A percentile compares a stretch with the other conserved stretches of the same genome.
These are phyloP conservation scores for Carlito syrichta DNA, from an alignment of 2,113 vertebrate species.

Conservation along the genomic window DNA sequence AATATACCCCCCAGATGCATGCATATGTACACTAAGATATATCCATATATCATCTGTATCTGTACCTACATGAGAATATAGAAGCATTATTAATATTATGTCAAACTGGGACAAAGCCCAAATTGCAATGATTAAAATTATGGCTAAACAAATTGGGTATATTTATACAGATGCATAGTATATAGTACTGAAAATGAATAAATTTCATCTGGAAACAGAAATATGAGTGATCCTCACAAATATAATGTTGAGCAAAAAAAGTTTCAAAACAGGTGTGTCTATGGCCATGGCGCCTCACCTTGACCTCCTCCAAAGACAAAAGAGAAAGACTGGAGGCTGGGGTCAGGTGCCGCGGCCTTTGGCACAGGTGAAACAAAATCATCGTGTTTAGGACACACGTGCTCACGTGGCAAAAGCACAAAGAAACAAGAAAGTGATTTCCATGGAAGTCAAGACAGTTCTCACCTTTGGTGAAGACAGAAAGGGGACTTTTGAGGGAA, in stretches of 20 bases:
- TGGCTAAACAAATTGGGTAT: not conserved
- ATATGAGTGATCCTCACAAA: not conserved
- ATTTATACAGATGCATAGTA: not conserved
- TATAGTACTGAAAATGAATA: not conserved
- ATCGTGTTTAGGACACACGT: not conserved
- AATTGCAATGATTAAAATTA: not conserved
- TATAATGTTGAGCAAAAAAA: not conserved
- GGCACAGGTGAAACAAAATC: no score
- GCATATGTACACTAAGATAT: not conserved
- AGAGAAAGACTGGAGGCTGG: no score
- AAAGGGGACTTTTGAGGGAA: not conserved
- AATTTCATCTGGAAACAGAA: not conserved
- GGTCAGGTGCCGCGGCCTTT: no score
- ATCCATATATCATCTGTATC: not conserved
- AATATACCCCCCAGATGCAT: not conserved
- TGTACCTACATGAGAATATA: not conserved
- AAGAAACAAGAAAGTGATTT: not conserved
- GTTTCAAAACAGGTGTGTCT: not conserved
- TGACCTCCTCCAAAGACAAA: no score
- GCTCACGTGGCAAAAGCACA: not conserved
- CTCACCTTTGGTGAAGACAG: not conserved
- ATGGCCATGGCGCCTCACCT: no score
- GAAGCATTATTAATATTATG: not conserved
- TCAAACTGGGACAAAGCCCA: not conserved
- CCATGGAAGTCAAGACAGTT: no score